Conservation (phyloP, 2,888 invertebrate genomes). For the Lacanobia wlatinum region DNA sequence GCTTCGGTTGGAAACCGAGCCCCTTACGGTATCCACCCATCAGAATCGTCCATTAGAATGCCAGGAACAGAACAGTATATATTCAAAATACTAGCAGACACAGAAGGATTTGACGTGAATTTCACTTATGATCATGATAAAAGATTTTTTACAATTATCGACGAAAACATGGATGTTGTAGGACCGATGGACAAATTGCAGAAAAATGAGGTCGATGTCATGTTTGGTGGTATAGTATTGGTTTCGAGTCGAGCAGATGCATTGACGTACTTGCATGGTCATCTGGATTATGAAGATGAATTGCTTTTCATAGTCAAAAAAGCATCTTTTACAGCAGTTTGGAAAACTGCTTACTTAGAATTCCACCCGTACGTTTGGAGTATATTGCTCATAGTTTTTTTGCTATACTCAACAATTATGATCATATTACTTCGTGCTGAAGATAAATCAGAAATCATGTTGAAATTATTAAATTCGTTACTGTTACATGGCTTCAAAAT, state of each 20-base stretch:
- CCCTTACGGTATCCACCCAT: constrained; percentile 71
- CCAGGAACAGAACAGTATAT: constrained; percentile 49
- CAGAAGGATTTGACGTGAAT: constrained; percentile 42
- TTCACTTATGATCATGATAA: constrained; percentile 15
- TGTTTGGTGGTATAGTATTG: constrained; percentile 48
- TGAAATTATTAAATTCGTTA: constrained; percentile 39
- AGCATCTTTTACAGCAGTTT: constrained; percentile 48
- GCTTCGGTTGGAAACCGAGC: constrained; percentile 72
- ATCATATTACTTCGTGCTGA: constrained; percentile 27
- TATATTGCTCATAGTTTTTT: constrained; percentile 29
- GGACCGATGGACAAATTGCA: constrained; percentile 49
- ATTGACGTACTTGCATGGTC: constrained; percentile 36
- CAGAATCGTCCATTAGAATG: neutral
- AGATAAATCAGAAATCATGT: constrained; percentile 40
- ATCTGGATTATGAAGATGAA: constrained; percentile 52
- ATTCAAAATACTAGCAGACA: constrained; percentile 38
- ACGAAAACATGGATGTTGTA: constrained; percentile 33
- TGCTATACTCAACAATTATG: constrained; percentile 36
- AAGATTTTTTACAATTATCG: constrained; percentile 19
- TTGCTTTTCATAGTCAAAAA: constrained; percentile 48
- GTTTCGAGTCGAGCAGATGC: constrained; percentile 26
- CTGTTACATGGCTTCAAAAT: constrained; percentile 46
- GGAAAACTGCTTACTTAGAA: constrained; percentile 64
- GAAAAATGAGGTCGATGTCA: constrained; percentile 44
- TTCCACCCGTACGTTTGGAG: constrained; percentile 57